Evolutionary conservation across 2,888 invertebrate species (phyloP), one percentile per base, ranked within the genome.

Genomic region (Rotaria sp.): DNA sequence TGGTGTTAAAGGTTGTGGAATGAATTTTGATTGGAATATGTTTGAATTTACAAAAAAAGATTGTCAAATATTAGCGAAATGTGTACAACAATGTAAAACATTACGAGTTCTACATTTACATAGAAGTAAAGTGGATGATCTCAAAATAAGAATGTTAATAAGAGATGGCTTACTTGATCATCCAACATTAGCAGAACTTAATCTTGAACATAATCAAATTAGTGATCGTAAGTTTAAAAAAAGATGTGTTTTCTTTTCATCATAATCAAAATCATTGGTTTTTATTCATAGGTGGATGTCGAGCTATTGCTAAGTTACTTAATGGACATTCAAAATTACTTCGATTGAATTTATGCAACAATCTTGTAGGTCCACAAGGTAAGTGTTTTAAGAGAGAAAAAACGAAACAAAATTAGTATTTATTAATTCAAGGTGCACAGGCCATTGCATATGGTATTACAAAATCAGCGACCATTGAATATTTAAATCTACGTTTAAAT

Each of bases 21-120:
- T 91, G 91, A 91, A 91, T 88, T 91, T 91, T 89, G 91, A 91
- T 87, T 91, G 91, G 91, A 90, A 89, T 87, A 88, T 91, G 84
- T 91, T 91, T 87, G 90, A 91, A 88, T 91, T 92, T 88, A 91
- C 91, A 52, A 90, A 90, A 38, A 88, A 90, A 87, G 91, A 91
- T 89, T 91, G 91, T 87, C 88, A 90, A 75, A 90, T 89, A 87
- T 88, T 91, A 75, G 89, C 91, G 35, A 90, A 91, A 88, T 89
- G 90, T 88, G 88, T 91, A 30, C 84, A 59, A 57, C 85, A 86
- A 80, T 86, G 86, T 59, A 67, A 57, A 75, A 74, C 52, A 15
- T 41, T 86, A 67, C 52, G 59, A 35, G 52, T 75, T 38, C 50
- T 86, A 48, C 86, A 86, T 80, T 75, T 86, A 59, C 85, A 86